Conservation (phyloP, 2,888 invertebrate species). For the Syrista parreyssii region DNA sequence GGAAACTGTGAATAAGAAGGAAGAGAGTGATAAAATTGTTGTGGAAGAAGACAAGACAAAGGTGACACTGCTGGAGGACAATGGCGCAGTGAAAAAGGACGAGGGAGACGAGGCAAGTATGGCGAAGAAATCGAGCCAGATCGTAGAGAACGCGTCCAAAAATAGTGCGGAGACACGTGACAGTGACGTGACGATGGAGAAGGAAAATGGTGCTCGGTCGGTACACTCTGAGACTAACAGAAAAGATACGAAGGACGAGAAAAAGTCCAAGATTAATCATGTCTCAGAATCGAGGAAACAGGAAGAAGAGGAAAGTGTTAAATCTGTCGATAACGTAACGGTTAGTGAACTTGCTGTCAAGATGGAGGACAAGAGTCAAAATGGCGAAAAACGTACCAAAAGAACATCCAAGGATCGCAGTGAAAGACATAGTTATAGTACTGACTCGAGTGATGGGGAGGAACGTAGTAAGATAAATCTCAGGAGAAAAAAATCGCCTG, state of each 20-base stretch:
- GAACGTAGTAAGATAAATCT: constrained; percentile 17
- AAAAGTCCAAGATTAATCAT: constrained; percentile 13
- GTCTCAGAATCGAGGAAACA: constrained; percentile 8
- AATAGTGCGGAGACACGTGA: constrained; percentile 23
- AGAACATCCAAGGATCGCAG: constrained; percentile 12
- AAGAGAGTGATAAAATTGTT: background rate
- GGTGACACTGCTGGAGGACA: background rate
- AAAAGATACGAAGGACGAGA: constrained; percentile 6
- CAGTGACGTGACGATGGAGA: constrained; percentile 25
- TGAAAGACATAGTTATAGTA: constrained; percentile 36
- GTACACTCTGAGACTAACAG: constrained; percentile 5
- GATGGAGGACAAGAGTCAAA: background rate
- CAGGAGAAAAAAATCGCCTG: constrained; percentile 45
- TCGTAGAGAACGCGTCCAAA: constrained; percentile 16
- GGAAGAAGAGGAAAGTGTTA: constrained; percentile 13
- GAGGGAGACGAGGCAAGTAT: constrained; percentile 1
- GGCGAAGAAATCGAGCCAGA: background rate
- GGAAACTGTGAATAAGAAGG: background rate
- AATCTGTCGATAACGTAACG: constrained; percentile 3
- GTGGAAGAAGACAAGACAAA: background rate
- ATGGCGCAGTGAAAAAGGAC: background rate
- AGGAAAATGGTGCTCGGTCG: constrained; percentile 7
- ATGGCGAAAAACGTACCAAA: constrained; percentile 23
- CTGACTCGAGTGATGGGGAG: constrained; percentile 52
- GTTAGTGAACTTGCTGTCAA: background rate